phyloP scores from a whole-genome alignment of 2,113 vertebrate genomes.

The Fukomys damarensis region DNA sequence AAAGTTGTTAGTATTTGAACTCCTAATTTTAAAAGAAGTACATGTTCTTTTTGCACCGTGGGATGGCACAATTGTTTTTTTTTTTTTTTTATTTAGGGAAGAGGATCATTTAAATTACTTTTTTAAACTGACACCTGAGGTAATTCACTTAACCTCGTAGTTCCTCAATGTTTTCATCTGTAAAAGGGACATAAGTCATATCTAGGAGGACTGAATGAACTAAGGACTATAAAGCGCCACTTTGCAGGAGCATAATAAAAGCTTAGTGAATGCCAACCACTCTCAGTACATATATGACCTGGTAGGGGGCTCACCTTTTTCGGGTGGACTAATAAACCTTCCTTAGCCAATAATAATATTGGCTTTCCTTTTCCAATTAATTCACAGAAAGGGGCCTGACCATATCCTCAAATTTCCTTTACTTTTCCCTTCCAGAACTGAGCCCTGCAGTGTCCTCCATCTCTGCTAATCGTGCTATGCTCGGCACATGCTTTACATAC shows the following conservation, averaged over 20 bases:
- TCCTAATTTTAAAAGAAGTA: not conserved
- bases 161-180: not conserved
- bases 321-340: not conserved
- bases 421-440: not conserved
- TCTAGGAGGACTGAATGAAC: not conserved
- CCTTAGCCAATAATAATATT: not conserved
- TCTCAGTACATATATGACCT: not conserved
- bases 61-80: not conserved
- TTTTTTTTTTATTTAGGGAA: not conserved
- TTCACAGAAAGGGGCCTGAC: not conserved
- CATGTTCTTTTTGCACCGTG: not conserved
- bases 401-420: not conserved
- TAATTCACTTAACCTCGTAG: not conserved
- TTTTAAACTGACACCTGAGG: not conserved
- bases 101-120: not conserved
- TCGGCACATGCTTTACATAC: not conserved
- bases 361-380: not conserved
- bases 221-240: not conserved
- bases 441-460: accelerated
- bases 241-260: not conserved
- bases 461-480: not conserved
- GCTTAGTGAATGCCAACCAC: not conserved
- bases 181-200: not conserved
- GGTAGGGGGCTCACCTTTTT: not conserved
- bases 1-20: not conserved